Evolutionary conservation across 1,140 invertebrate species (phyloP), one percentile per base, ranked within the genome.

Genomic region (Drosophila sp.): DNA sequence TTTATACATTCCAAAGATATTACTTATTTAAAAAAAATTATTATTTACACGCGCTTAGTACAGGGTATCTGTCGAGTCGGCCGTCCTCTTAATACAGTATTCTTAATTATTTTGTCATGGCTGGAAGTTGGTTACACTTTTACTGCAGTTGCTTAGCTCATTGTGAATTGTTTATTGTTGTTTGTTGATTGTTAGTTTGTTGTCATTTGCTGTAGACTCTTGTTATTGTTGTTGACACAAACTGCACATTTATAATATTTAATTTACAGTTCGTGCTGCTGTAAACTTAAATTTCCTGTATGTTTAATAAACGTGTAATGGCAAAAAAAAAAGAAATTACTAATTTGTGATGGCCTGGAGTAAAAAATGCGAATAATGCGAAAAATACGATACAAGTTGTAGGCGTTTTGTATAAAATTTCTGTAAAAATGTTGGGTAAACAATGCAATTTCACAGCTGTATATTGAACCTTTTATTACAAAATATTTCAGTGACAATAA

Each of bases 271-370:
- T 72, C 46, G 70, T 67, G 59, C 32, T 11, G 50, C 25, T 57
- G 59, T 34, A 34, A 27, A 11, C 48, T 25, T n/a, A 29, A 48
- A 41, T 45, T 72, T 72, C 70, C 70, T 72, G 70, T 72, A 59
- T 72, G 38, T 72, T 67, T 72, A 67, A 67, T 50, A 64, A 71
- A 54, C 21, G 69, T 45, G 21, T 57, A 72, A 72, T 43, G 53
- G 62, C 25, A 11, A 32, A 46, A 11, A 34, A 45, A 72, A 72
- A 21, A 41, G 32, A 45, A 53, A 8, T 8, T 29, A 66, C 25
- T 66, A 72, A 72, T 72, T 65, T 58, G 18, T 25, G 50, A 29
- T 11, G 4, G n/a, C 27, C 43, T 11, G 13, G 38, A 43, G 50
- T 27, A 4, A 27, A 27, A 21, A 40, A 32, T 9, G 25, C 40